A percentile compares a stretch with the other conserved stretches of the same genome.
phyloP scores from a whole-genome alignment of 2,113 vertebrate genomes.

The Peucedramus taeniatus region DNA sequence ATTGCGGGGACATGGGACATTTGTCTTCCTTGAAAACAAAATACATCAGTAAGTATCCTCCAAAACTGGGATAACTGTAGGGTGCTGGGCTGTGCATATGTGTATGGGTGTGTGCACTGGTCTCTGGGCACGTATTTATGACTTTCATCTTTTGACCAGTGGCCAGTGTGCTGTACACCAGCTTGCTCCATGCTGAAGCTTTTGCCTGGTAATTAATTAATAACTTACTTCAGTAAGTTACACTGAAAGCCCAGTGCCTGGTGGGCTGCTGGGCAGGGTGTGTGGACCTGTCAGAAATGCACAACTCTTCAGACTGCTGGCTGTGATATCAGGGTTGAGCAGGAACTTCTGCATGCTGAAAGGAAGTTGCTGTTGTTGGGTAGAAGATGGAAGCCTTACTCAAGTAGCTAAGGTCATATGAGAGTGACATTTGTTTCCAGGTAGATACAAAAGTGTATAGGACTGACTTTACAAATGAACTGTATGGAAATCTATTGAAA shows the following conservation, averaged over 20 bases:
- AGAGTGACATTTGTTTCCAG: not conserved
- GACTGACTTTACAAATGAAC: not conserved
- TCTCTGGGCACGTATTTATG: not conserved
- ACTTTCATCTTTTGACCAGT: not conserved
- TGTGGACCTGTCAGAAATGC: not conserved
- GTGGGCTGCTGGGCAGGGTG: not conserved
- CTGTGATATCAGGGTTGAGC: not conserved
- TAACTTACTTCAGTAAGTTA: accelerated
- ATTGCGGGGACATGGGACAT: not conserved
- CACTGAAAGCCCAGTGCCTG: not conserved
- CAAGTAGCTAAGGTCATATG: not conserved
- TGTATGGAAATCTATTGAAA: not conserved
- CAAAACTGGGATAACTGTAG: not conserved
- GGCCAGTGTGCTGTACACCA: not conserved
- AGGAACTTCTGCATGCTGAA: not conserved
- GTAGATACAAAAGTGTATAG: not conserved
- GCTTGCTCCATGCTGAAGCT: not conserved
- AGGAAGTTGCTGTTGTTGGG: not conserved
- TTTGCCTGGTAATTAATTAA: not conserved
- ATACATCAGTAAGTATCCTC: not conserved
- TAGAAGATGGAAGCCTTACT: not conserved
- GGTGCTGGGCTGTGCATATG: accelerated
- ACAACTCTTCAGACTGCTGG: not conserved
- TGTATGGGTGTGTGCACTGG: not conserved
- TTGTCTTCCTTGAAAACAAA: not conserved